Base-by-base conservation (phyloP, 2,888 invertebrate species). In the Apamea monoglypha region DNA sequence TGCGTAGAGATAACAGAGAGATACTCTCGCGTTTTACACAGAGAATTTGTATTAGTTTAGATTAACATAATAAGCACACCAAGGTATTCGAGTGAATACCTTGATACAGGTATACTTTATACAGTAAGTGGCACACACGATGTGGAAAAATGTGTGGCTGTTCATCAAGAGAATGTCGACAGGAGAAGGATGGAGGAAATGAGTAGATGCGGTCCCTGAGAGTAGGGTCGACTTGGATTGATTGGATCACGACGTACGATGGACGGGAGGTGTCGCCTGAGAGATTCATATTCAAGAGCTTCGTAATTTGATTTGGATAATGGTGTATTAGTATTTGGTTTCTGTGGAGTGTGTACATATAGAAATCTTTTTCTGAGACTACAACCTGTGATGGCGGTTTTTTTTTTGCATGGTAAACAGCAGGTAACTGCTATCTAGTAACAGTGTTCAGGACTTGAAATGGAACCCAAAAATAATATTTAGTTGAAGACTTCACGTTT, bases 21-120 rank as follows among this genome's bases (percentile, higher is more conserved):
- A 81, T 73, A 76, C 82, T 84, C 80, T 84, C 73, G 85, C 74
- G 80, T 80, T 82, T 50, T 76, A 83, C 67, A 68, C 76, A 84
- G 76, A 88, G 76, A 87, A 84, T 80, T 80, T 68, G 67, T 82
- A 82, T 81, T 82, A 82, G 73, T 83, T 80, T 73, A 78, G 84
- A 91, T 89, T 89, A 85, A 74, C 88, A 90, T 89, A 88, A 85
- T 80, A 78, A 85, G 73, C 36, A 80, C 76, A 87, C 81, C 80
- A 78, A 88, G 68, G 75, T 79, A 80, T 78, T 70, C 73, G 78
- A 75, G 70, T n/a, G n/a, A n/a, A n/a, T n/a, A n/a, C n/a, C n/a
- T n/a, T n/a, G n/a, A n/a, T n/a, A n/a, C n/a, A n/a, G n/a, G n/a
- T n/a, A n/a, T n/a, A n/a, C n/a, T n/a, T n/a, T n/a, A n/a, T n/a